phyloP scores from a whole-genome alignment of 1,140 invertebrate genomes.

The Armadillidium nasatum region DNA sequence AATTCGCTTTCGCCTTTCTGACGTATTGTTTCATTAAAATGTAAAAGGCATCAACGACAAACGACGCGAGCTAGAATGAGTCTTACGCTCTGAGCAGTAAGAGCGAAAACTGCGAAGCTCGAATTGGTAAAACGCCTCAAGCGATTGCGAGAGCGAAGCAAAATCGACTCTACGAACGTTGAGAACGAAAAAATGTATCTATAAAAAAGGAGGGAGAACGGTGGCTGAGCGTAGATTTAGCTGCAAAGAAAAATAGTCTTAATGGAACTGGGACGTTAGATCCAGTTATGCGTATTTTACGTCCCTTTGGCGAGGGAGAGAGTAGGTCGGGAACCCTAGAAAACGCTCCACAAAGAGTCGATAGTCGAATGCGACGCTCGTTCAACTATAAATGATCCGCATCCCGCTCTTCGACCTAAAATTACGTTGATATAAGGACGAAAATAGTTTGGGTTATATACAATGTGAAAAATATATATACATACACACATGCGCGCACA shows the following conservation, averaged over 20 bases:
- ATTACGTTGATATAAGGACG: constrained; percentile 2
- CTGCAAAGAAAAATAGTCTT: constrained; percentile 1
- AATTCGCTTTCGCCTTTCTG: constrained; percentile 3
- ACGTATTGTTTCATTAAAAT: constrained; percentile 7
- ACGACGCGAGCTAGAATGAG: background rate
- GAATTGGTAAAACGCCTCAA: background rate
- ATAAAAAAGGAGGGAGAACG: constrained; percentile 12
- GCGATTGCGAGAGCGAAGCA: background rate
- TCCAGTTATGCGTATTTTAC: constrained; percentile 7
- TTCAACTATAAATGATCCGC: background rate
- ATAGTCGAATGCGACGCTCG: background rate
- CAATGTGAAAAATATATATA: background rate
- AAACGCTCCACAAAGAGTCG: background rate
- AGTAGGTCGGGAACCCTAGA: background rate
- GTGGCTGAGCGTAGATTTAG: constrained; percentile 4
- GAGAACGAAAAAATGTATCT: constrained; percentile 8
- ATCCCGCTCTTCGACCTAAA: constrained; percentile 2
- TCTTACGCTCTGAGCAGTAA: background rate
- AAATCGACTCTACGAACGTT: constrained; percentile 1
- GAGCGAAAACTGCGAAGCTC: background rate
- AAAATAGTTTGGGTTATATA: constrained; percentile 1
- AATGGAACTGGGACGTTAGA: constrained; percentile 11
- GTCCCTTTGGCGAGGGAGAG: background rate
- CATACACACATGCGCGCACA: no score
- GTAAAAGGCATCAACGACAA: background rate